These are phyloP conservation scores for Eurois occulta DNA, from an alignment of 2,888 invertebrate genomes.

Conservation along the genomic window DNA sequence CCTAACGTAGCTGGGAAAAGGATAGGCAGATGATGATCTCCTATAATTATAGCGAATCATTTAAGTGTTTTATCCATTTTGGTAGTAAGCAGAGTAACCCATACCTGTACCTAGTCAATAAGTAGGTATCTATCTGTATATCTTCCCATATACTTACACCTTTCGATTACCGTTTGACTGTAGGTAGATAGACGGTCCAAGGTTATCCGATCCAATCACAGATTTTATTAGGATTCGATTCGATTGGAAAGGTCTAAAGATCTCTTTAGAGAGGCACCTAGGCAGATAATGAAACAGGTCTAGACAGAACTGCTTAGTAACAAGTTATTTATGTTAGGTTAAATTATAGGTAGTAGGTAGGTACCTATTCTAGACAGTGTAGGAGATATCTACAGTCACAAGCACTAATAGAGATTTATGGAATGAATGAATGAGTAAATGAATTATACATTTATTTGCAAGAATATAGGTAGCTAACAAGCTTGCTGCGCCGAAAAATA, in stretches of 20 bases:
- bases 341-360: background rate
- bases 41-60: background rate
- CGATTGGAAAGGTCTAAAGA: conserved; percentile 6
- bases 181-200: background rate
- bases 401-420: too few species aligned
- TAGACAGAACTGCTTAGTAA: conserved; percentile 4
- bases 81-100: background rate
- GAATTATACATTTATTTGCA: too few species aligned
- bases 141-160: conserved; percentile 12
- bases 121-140: background rate
- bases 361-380: too few species aligned
- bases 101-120: background rate
- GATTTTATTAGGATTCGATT: conserved; percentile 16
- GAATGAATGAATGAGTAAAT: too few species aligned
- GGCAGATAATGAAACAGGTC: conserved; percentile 16
- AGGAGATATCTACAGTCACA: too few species aligned
- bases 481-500: too few species aligned
- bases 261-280: background rate
- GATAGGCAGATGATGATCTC: too few species aligned
- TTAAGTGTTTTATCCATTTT: background rate
- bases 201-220: conserved; percentile 16
- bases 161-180: conserved; percentile 13
- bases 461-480: too few species aligned
- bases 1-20: too few species aligned
- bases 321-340: background rate